Base-by-base conservation (phyloP, 1,140 invertebrate genomes). In the Nixonia krombeini region DNA sequence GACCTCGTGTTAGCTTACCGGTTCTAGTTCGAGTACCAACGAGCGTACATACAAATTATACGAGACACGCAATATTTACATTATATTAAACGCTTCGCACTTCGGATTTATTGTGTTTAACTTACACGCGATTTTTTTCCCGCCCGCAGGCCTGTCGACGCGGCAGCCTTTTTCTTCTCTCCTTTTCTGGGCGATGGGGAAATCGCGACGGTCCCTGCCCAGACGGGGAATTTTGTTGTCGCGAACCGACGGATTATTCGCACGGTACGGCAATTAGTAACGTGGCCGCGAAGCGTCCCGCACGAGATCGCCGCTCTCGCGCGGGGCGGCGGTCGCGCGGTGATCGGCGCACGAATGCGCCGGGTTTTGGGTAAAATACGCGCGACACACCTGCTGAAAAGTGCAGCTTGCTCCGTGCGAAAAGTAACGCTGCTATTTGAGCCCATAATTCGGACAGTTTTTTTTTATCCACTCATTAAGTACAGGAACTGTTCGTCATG, bases 271-370 rank as follows among this genome's bases (percentile, higher is more conserved):
- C 61, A 70, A 70, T 70, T 64, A 56, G 64, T 57, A 38, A 12
- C 16, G 58, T 47, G 28, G 40, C 33, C 26, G 59, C 45, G 52
- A 64, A 64, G 64, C 61, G 59, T 64, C 61, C 46, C 52, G 70
- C 76, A 79, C 75, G 75, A 78, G 72, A 79, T 70, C 70, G 72
- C 51, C 64, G 74, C 74, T 72, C 67, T 75, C 66, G 47, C 70
- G 71, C 66, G 66, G 62, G 47, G 59, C 68, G 67, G 63, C 74
- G 71, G 40, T 76, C 72, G 56, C 68, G 72, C 61, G 72, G 76
- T 75, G 75, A 79, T 78, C 72, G 67, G 59, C 57, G 61, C 70
- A 65, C 70, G 64, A 62, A 70, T 72, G 62, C 59, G 58, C 53
- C 56, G 46, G 64, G 61, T 63, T 63, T n/a, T n/a, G n/a, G n/a